A percentile compares a stretch with the other conserved stretches of the same genome.
Evolutionary conservation across 1,140 invertebrate species (phyloP).

Genomic region (Cotesia glomerata): DNA sequence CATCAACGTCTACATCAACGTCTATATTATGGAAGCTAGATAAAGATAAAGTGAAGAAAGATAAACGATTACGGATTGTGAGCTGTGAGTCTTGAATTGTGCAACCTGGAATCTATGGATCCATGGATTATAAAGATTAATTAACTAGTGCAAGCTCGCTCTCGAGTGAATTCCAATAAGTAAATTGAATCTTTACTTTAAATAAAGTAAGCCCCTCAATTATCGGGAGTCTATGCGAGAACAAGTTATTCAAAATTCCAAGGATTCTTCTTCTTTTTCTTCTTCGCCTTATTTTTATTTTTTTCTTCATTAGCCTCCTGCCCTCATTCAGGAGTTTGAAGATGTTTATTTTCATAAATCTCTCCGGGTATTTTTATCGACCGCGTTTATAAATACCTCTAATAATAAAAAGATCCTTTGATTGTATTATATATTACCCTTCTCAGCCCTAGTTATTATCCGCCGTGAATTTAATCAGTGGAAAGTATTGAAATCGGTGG

Average conservation of each 20-base stretch:
- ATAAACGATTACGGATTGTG: slow-evolving; percentile 16
- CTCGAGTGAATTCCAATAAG: slow-evolving; percentile 27
- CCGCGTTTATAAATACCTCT: too few species aligned
- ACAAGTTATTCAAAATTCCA: slow-evolving; percentile 10
- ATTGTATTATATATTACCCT: too few species aligned
- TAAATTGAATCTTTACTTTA: slow-evolving; percentile 40
- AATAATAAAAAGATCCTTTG: too few species aligned
- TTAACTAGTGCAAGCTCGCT: slow-evolving; percentile 37
- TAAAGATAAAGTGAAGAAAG: slow-evolving; percentile 21
- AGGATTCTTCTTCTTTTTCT: not conserved
- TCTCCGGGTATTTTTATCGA: too few species aligned
- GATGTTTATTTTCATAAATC: too few species aligned
- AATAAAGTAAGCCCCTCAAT: slow-evolving; percentile 28
- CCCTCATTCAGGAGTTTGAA: too few species aligned
- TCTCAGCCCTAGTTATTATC: too few species aligned
- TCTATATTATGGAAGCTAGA: slow-evolving; percentile 8
- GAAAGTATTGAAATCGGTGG: too few species aligned
- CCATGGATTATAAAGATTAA: slow-evolving; percentile 48
- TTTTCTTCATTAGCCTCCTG: not conserved
- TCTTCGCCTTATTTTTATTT: not conserved
- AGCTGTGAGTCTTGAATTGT: not conserved
- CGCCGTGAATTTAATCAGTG: too few species aligned
- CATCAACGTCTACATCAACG: too few species aligned
- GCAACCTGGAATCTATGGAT: slow-evolving; percentile 30
- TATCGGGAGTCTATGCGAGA: slow-evolving; percentile 7